A percentile compares a stretch with the other conserved stretches of the same genome.
These are phyloP conservation scores for Xiphydria camelus DNA, from an alignment of 2,888 invertebrate species.

Conservation along the genomic window DNA sequence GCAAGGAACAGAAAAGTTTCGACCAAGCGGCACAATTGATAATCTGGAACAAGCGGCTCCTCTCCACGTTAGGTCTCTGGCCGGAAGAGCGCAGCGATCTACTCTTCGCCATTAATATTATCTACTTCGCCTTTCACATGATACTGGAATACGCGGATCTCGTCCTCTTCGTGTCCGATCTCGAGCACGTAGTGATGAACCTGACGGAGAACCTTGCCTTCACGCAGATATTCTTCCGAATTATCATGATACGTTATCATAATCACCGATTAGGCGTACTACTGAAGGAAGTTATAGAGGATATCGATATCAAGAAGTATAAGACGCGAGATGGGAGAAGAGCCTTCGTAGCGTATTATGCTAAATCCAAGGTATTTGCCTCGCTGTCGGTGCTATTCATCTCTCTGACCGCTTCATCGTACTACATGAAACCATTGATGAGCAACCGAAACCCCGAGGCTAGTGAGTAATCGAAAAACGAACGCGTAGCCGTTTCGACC, in stretches of 20 bases:
- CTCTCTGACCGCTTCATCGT: constrained; percentile 37
- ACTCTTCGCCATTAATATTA: constrained; percentile 31
- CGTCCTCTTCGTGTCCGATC: constrained; percentile 32
- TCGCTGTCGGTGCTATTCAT: constrained; percentile 36
- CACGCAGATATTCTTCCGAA: constrained; percentile 37
- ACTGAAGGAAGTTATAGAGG: constrained; percentile 32
- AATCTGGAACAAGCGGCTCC: constrained; percentile 34
- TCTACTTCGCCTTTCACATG: constrained; percentile 40
- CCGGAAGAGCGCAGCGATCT: constrained; percentile 30
- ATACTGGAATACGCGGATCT: constrained; percentile 41
- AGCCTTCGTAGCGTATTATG: constrained; percentile 32
- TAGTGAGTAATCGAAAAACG: not conserved
- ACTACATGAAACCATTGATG: constrained; percentile 40
- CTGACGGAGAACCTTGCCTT: constrained; percentile 42
- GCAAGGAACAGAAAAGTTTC: constrained; percentile 31
- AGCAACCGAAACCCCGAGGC: constrained; percentile 11
- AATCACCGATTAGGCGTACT: constrained; percentile 32
- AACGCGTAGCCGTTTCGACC: not conserved
- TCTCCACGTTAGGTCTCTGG: constrained; percentile 41
- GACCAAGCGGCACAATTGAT: constrained; percentile 31
- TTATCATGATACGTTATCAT: constrained; percentile 37
- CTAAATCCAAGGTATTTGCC: constrained; percentile 35
- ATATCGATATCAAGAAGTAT: constrained; percentile 33
- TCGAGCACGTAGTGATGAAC: constrained; percentile 42
- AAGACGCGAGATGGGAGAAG: constrained; percentile 28